Evolutionary conservation across 2,888 invertebrate species (phyloP).

Genomic region (Plagodis dolabraria): DNA sequence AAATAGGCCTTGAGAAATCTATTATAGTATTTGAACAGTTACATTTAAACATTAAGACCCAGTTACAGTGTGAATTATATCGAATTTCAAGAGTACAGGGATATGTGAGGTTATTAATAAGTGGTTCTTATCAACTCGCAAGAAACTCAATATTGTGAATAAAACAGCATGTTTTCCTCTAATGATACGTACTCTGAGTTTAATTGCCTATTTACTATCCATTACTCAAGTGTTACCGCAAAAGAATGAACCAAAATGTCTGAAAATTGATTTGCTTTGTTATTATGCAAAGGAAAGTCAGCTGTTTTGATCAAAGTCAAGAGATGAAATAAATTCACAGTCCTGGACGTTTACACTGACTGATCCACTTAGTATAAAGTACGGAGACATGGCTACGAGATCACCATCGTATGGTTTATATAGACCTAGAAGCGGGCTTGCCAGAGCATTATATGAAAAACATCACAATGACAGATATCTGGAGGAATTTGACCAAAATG

Average conservation of each 20-base stretch:
- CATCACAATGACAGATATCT: slow-evolving; percentile 88
- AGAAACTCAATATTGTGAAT: slow-evolving; percentile 28
- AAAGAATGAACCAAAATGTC: slow-evolving; percentile 42
- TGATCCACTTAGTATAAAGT: slow-evolving; percentile 38
- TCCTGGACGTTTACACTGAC: slow-evolving; percentile 32
- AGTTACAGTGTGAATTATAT: slow-evolving; percentile 13
- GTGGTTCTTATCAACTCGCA: slow-evolving; percentile 29
- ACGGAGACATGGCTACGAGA: slow-evolving; percentile 61
- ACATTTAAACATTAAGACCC: slow-evolving; percentile 4
- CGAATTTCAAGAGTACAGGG: slow-evolving; percentile 29
- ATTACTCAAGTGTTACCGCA: slow-evolving; percentile 42
- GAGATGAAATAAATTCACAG: slow-evolving; percentile 42
- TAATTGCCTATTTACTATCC: slow-evolving; percentile 42
- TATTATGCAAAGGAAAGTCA: slow-evolving; percentile 63
- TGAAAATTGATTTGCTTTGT: slow-evolving; percentile 57
- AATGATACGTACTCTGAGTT: slow-evolving; percentile 49
- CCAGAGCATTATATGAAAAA: slow-evolving; percentile 89
- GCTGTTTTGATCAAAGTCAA: slow-evolving; percentile 53
- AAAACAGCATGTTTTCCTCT: slow-evolving; percentile 41
- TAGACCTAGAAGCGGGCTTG: slow-evolving; percentile 89
- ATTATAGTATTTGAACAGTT: slow-evolving; percentile 6
- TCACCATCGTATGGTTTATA: slow-evolving; percentile 77
- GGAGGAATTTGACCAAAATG: slow-evolving; percentile 87
- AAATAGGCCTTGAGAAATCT: slow-evolving; percentile 10
- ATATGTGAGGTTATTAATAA: slow-evolving; percentile 40